Evolutionary conservation across 2,113 vertebrate species (phyloP), one percentile per base, ranked within the genome.

Genomic region (Thamnaconus septentrionalis): DNA sequence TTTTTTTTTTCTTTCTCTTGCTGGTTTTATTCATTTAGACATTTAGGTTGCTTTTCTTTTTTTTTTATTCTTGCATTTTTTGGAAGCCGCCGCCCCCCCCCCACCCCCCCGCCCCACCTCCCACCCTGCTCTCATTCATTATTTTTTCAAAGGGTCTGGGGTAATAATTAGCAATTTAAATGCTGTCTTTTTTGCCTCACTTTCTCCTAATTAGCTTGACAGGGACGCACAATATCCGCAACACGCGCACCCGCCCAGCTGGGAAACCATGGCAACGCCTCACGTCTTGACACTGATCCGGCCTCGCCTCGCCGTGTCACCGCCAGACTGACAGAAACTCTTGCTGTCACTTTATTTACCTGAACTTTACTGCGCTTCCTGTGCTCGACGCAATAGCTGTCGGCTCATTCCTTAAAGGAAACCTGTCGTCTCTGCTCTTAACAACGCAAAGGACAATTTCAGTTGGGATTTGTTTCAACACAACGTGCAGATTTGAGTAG

Each of bases 91-190:
- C 60, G 69, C 70, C 53, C 7, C 41, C 61, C 54, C 75, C 86
- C 55, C 85, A 63, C 79, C 11, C 4, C 48, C n/a, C n/a, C n/a
- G n/a, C 11, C 10, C n/a, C n/a, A n/a, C 48, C n/a, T 10, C 10
- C 74, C 7, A 54, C 12, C 48, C 59, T 75, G 51, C 56, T 1
- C 59, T 5, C 7, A 71, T 82, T 81, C 46, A 84, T 78, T 76
- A 59, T 80, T 82, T 83, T 88, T 80, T 61, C 86, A 86, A 91
- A 62, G 78, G 65, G 61, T 60, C 50, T 54, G 70, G 68, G 56
- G 53, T 82, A 85, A 87, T 88, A 90, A 93, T 91, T 90, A 89
- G 88, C 87, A 91, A 92, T 91, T 91, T 87, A 90, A 91, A 91
- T 90, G 66, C 41, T 56, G 46, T 83, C 68, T 85, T 88, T 31